A percentile compares a stretch with the other conserved stretches of the same genome.
Evolutionary conservation across 2,888 invertebrate genomes (phyloP).

Genomic region (Ornithoptera alexandrae): DNA sequence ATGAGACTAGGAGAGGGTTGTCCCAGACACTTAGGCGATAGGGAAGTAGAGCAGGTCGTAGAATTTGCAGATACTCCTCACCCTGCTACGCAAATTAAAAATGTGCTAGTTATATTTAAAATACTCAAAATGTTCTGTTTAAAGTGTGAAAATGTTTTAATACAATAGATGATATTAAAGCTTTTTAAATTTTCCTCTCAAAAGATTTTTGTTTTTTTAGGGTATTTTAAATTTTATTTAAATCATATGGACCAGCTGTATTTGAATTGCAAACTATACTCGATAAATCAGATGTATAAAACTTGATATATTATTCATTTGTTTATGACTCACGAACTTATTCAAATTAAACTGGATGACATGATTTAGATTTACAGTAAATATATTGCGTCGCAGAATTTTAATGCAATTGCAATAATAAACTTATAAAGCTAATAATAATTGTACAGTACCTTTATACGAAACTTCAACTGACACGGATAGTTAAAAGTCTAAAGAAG

Average conservation of each 20-base stretch:
- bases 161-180: no score
- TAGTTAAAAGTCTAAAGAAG: neutral
- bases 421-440: neutral
- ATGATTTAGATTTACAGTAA: neutral
- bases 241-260: neutral
- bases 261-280: neutral
- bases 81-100: no score
- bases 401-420: neutral
- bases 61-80: no score
- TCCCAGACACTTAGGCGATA: no score
- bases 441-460: neutral
- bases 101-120: no score
- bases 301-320: neutral
- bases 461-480: neutral
- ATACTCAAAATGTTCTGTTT: no score
- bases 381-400: neutral
- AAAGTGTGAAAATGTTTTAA: no score
- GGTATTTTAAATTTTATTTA: neutral
- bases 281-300: slow-evolving; percentile 1
- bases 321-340: neutral
- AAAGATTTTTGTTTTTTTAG: neutral
- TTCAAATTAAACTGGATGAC: neutral
- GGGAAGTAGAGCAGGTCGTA: no score
- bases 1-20: no score
- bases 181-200: no score